Evolutionary conservation across 2,797 vertebrate species (phyloP), one percentile per base, ranked within the genome.

Genomic region (Gymnothorax javanicus): DNA sequence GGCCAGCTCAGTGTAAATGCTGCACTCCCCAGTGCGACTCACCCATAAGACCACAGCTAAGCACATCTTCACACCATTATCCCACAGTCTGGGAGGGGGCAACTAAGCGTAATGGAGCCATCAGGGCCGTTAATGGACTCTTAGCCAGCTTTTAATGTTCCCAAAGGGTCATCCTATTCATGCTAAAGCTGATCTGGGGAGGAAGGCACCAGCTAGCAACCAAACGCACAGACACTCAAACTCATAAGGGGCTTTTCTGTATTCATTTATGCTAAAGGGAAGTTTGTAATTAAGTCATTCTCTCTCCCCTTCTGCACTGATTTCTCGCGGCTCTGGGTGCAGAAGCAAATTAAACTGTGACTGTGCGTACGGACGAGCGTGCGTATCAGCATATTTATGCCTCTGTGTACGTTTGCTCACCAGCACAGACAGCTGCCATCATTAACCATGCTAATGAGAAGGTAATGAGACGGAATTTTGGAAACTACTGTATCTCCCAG

Each of bases 191-290:
- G 73, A 13, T 17, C 7, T 7, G 12, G 11, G 23, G 67, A 69
- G 67, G 8, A n/a, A 20, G 17, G 20, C 1, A 8, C 67, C 25
- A 69, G 25, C 23, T 8, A 23, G 25, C 71, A 43, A 9, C 25
- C 71, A 75, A 43, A 43, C 11, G 71, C 33, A 75, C 23, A 33
- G 71, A 25, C 25, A 33, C 17, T 12, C 71, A 75, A 33, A 33
- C 27, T 3, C 13, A 33, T 43, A 25, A 7, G 3, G 23, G 5
- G n/a, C 69, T 71, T 75, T 75, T 43, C 71, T 75, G 13, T 75
- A 43, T 75, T 75, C 71, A 75, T 75, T 75, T 75, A 75, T 75
- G 71, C 71, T 75, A 75, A 75, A 75, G 25, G 25, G 71, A 75
- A 75, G 8, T 75, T 75, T 75, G 71, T 43, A 75, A 75, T 75